Base-by-base conservation (phyloP, 2,888 invertebrate genomes). In the Incurvaria masculella region DNA sequence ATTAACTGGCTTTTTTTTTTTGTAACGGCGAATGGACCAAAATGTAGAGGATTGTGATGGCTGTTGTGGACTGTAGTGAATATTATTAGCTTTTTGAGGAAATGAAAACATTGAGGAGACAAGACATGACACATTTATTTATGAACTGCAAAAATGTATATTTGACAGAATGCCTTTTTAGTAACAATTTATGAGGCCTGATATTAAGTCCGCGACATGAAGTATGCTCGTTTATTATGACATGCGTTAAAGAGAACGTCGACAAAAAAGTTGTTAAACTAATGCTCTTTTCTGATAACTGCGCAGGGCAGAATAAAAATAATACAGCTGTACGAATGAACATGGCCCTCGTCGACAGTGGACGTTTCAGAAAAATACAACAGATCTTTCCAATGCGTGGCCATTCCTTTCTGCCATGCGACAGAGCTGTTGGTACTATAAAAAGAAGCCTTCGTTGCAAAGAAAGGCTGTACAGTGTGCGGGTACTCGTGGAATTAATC, bases 401-500 rank as follows among this genome's bases (percentile, higher is more conserved):
- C 18, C 42, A 42, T 42, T 42, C 42, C 19, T 42, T 42, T 42
- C 20, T 42, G 42, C 42, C 42, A 20, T 42, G 42, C 19, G 42
- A 42, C 19, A 42, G 42, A 42, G 42, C 42, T 19, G 17, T 42
- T 42, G 42, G 42, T 3, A 42, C 20, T 42, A 42, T 42, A 42
- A 42, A 42, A 42, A 20, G 42, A 42, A 42, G 42, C 42, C 42
- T 42, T 42, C 20, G 42, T 42, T 20, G 42, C 17, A 18, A 42
- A n/a, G n/a, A n/a, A n/a, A n/a, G n/a, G n/a, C n/a, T n/a, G n/a
- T n/a, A n/a, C n/a, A n/a, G n/a, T n/a, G n/a, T n/a, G n/a, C n/a
- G n/a, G n/a, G n/a, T n/a, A n/a, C n/a, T n/a, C n/a, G n/a, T 46
- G 44, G 49, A 49, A 46, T 46, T 46, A 27, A 49, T 49, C 39